Evolutionary conservation across 1,140 invertebrate genomes (phyloP).

Genomic region (Lethocerus indicus): DNA sequence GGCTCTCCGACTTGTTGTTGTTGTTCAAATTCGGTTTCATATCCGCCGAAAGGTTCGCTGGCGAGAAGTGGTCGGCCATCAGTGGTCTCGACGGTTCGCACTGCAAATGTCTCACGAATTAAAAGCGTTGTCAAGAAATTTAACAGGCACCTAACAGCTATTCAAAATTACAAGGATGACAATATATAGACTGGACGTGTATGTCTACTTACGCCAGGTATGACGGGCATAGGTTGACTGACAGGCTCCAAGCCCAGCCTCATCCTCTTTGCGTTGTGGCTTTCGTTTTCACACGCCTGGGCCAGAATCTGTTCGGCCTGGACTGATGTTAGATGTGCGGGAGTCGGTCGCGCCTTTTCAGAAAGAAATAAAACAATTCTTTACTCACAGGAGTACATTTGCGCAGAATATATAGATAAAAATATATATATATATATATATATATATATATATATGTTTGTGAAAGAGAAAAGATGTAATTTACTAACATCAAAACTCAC

Average conservation of each 20-base stretch:
- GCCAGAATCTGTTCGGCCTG: slow-evolving; percentile 91
- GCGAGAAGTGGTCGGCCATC: slow-evolving; percentile 9
- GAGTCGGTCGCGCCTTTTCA: slow-evolving; percentile 82
- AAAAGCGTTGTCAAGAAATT: background rate
- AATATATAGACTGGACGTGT: background rate
- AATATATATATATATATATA: no score
- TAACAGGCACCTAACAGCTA: background rate
- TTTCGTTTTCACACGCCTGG: slow-evolving; percentile 91
- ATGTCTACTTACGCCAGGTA: slow-evolving; percentile 32
- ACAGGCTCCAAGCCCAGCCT: slow-evolving; percentile 85
- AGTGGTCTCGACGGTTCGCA: slow-evolving; percentile 10
- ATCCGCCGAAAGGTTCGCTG: slow-evolving; percentile 8
- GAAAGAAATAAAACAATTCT: no score
- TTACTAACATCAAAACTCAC: slow-evolving; percentile 29
- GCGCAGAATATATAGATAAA: no score
- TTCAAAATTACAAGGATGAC: background rate
- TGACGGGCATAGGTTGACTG: slow-evolving; percentile 63
- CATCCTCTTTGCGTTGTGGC: slow-evolving; percentile 91
- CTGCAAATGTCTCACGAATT: slow-evolving; percentile 4
- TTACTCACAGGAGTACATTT: no score
- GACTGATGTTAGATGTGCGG: slow-evolving; percentile 87
- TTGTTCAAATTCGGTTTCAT: slow-evolving; percentile 9
- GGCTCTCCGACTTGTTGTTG: slow-evolving; percentile 14
- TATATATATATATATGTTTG: no score
- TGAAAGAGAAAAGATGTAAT: no score